Evolutionary conservation across 2,888 invertebrate species (phyloP), one percentile per base, ranked within the genome.

Genomic region (Coelinius sp.): DNA sequence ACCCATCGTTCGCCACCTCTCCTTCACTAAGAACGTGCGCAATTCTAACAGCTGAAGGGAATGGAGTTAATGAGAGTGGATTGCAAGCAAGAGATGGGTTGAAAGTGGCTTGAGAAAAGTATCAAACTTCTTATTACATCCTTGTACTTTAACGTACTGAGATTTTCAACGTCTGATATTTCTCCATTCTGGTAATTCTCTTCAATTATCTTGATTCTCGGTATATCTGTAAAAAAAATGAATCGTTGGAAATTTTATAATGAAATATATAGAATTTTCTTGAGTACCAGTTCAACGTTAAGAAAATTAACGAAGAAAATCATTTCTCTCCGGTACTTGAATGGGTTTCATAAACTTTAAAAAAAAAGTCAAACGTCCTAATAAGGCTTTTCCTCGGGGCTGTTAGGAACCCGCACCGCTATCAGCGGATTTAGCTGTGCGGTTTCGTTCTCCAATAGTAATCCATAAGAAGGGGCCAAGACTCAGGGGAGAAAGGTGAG

Each of bases 51-150:
- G 0, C 59, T n/a, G n/a, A n/a, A 35, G 22, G 46, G 62, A 25
- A 31, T 41, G 38, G 67, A 73, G 68, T 74, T 67, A 74, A 73
- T 52, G 73, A 74, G 68, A 46, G 65, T 69, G 73, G 63, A 74
- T 73, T 68, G 64, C 68, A 63, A 46, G 17, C 46, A 20, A 6
- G 70, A 75, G 69, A 68, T 41, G 49, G 35, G 53, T 17, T n/a
- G 25, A 53, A 25, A 56, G 27, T 14, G 22, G 62, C 63, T 20
- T 24, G 35, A 49, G 52, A 49, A 64, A 64, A 70, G 63, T 49
- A 64, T 70, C 38, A 63, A 70, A 70, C 53, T 64, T 69, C 49
- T 69, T 70, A 65, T 44, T 65, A 49, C 65, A 69, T 14, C 44
- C 46, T 10, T 46, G 27, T 65, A 27, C 44, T 27, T 7, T 17